Conservation (phyloP, 2,113 vertebrate species). For the Leptobrachium ailaonicum region DNA sequence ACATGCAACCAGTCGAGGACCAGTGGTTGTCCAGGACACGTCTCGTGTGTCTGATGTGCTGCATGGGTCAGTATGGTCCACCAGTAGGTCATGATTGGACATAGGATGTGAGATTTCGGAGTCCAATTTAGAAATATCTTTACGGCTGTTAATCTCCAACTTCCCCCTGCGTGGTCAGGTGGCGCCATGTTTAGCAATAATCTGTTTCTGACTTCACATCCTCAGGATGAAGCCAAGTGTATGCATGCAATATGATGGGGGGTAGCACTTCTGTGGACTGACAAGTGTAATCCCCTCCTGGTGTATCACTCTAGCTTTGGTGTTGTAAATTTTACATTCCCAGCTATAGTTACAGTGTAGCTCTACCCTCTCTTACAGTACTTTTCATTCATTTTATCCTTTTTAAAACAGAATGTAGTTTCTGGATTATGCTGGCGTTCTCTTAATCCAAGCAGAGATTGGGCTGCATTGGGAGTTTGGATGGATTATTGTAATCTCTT, state of each 20-base stretch:
- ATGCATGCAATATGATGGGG: conserved; percentile 9
- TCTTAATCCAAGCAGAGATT: conserved; percentile 24
- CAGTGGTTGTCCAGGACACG: conserved; percentile 79
- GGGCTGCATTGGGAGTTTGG: conserved; percentile 21
- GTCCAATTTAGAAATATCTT: conserved; percentile 24
- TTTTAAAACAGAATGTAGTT: neutral
- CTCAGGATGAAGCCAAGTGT: conserved; percentile 25
- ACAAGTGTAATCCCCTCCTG: neutral
- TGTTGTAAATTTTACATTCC: neutral
- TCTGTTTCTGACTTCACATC: conserved; percentile 41
- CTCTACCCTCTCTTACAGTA: neutral
- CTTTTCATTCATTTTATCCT: neutral
- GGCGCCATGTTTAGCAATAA: conserved; percentile 38
- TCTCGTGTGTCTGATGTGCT: conserved; percentile 92
- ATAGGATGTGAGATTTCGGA: conserved; percentile 7
- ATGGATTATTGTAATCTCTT: conserved; percentile 41
- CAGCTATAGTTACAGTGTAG: neutral
- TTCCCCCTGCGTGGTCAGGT: conserved; percentile 7
- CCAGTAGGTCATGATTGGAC: neutral
- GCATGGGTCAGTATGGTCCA: conserved; percentile 82
- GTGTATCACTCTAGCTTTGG: conserved; percentile 1
- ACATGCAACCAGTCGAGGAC: conserved; percentile 71
- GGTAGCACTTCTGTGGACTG: neutral
- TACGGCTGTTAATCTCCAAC: neutral
- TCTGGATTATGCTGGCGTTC: conserved; percentile 30